phyloP scores from a whole-genome alignment of 1,140 invertebrate genomes.

The Pentalonia nigronervosa region DNA sequence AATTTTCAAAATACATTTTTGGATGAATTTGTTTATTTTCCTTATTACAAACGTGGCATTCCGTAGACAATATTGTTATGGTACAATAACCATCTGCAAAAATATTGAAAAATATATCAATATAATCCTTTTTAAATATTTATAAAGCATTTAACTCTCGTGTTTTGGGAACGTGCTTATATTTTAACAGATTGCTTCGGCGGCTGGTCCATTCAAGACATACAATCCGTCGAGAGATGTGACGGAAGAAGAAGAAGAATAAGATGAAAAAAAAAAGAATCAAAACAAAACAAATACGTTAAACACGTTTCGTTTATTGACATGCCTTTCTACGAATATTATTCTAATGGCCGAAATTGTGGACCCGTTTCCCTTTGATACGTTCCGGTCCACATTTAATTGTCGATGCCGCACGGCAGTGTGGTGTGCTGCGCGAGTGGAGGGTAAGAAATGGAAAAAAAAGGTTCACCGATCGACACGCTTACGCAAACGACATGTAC shows the following conservation, averaged over 20 bases:
- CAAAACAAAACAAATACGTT: slow-evolving; percentile 46
- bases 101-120: neutral
- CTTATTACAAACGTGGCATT: neutral
- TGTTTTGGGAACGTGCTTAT: slow-evolving; percentile 14
- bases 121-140: slow-evolving; percentile 41
- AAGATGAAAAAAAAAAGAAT: neutral
- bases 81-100: neutral
- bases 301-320: slow-evolving; percentile 54
- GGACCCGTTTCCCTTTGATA: slow-evolving; percentile 52
- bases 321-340: slow-evolving; percentile 55
- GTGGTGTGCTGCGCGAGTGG: neutral
- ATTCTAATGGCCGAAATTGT: slow-evolving; percentile 45
- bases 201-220: neutral
- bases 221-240: neutral
- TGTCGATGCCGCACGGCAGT: neutral
- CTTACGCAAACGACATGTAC: slow-evolving; percentile 52
- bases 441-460: neutral
- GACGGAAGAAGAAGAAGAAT: neutral
- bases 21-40: neutral
- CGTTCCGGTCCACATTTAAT: slow-evolving; percentile 54
- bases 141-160: slow-evolving; percentile 21
- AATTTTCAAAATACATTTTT: neutral
- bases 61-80: neutral
- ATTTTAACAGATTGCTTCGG: neutral
- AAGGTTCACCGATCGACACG: slow-evolving; percentile 50